phyloP scores from a whole-genome alignment of 2,888 invertebrate genomes.

The Ferdinandea cuprea region DNA sequence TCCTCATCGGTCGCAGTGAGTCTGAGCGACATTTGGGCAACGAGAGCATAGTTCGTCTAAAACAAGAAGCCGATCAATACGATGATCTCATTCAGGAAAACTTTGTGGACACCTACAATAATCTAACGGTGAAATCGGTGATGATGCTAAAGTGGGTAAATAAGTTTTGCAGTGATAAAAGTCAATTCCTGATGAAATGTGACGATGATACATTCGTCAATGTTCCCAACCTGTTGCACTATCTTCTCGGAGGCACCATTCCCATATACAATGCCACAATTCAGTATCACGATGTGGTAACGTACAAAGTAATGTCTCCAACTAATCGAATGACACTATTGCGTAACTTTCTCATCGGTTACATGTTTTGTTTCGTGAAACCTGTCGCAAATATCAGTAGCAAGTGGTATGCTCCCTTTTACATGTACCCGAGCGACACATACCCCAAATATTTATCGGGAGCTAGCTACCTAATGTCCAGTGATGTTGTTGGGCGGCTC shows the following conservation, averaged over 20 bases:
- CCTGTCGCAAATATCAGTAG: slow-evolving; percentile 89
- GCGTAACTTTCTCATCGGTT: slow-evolving; percentile 87
- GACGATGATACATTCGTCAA: slow-evolving; percentile 95
- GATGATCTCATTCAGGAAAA: slow-evolving; percentile 92
- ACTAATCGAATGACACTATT: slow-evolving; percentile 80
- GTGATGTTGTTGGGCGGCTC: slow-evolving; percentile 86
- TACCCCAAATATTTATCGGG: slow-evolving; percentile 93
- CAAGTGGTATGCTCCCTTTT: slow-evolving; percentile 93
- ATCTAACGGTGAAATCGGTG: slow-evolving; percentile 92
- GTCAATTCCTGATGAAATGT: slow-evolving; percentile 90
- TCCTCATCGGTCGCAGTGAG: slow-evolving; percentile 80
- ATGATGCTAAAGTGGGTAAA: slow-evolving; percentile 93
- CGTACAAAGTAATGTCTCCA: slow-evolving; percentile 78
- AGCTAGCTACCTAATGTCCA: slow-evolving; percentile 90
- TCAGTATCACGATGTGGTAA: slow-evolving; percentile 79
- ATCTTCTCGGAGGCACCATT: slow-evolving; percentile 83
- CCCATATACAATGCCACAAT: slow-evolving; percentile 82
- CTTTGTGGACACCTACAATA: slow-evolving; percentile 93
- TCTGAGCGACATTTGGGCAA: slow-evolving; percentile 80
- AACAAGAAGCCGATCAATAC: slow-evolving; percentile 87
- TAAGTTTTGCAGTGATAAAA: slow-evolving; percentile 85
- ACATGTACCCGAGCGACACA: slow-evolving; percentile 88
- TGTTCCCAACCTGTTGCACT: slow-evolving; percentile 86
- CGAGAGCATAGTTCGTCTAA: slow-evolving; percentile 86
- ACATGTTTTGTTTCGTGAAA: slow-evolving; percentile 90